Evolutionary conservation across 2,113 vertebrate genomes (phyloP).

Genomic region (Rattus rattus): DNA sequence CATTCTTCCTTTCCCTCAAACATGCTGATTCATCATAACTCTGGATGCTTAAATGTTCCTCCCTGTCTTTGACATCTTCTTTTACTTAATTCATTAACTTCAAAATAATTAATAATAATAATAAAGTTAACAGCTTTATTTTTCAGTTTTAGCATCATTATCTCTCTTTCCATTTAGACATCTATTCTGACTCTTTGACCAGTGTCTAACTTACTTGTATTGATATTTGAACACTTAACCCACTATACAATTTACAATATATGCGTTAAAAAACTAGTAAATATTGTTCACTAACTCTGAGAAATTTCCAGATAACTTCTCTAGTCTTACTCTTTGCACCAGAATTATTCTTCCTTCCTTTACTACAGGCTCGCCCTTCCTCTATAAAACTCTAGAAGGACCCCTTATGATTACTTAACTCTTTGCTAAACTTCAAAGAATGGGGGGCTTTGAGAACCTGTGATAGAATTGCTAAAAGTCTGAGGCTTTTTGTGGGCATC

Average conservation of each 20-base stretch:
- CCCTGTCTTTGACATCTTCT: neutral
- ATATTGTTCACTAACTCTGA: neutral
- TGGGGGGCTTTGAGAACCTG: neutral
- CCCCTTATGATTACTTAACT: neutral
- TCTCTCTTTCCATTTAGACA: neutral
- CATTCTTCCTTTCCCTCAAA: neutral
- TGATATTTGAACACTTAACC: neutral
- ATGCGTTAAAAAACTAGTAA: neutral
- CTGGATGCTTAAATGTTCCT: neutral
- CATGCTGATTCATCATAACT: neutral
- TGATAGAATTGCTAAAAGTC: neutral
- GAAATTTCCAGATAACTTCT: neutral
- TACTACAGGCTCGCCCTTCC: neutral
- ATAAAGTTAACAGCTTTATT: neutral
- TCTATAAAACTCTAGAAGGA: neutral
- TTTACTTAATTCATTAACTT: too few species aligned
- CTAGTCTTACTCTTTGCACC: neutral
- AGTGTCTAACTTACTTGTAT: neutral
- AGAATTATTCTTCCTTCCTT: neutral
- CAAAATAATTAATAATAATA: neutral
- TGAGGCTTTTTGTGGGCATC: neutral
- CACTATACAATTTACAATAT: neutral
- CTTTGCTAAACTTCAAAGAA: neutral
- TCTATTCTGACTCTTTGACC: neutral
- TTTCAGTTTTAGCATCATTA: neutral